Conservation (phyloP, 2,888 invertebrate genomes). For the Melanchra persicariae region DNA sequence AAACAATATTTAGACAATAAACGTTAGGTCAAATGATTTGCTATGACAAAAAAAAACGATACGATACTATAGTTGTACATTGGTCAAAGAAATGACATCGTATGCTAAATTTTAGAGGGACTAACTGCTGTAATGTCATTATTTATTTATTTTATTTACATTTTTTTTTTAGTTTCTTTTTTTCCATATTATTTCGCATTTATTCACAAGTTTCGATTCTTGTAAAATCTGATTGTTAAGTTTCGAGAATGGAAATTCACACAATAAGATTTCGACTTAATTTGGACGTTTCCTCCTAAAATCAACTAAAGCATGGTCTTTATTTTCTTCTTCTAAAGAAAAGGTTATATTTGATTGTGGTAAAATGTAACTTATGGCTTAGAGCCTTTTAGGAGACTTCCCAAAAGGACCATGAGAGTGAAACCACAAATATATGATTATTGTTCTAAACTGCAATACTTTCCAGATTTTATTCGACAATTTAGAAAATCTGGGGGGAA, state of each 20-base stretch:
- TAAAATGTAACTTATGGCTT: constrained; percentile 43
- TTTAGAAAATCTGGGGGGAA: constrained; percentile 1
- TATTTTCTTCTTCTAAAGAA: constrained; percentile 4
- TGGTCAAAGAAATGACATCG: too few relatives aligned
- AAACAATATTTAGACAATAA: too few relatives aligned
- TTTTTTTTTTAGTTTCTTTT: too few relatives aligned
- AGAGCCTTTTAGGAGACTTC: constrained; percentile 22
- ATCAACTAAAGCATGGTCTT: background rate
- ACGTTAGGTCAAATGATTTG: too few relatives aligned
- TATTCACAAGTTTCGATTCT: background rate
- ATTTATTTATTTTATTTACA: background rate
- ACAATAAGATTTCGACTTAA: background rate
- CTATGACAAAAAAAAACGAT: too few relatives aligned
- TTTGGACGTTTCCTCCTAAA: constrained; percentile 8
- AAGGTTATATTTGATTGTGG: constrained; percentile 45
- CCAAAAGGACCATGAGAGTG: constrained; percentile 9
- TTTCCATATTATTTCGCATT: too few relatives aligned
- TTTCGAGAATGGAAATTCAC: background rate
- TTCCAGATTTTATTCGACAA: background rate
- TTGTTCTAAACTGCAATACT: constrained; percentile 20
- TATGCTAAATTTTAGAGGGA: too few relatives aligned
- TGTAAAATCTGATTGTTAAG: background rate
- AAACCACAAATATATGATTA: constrained; percentile 30
- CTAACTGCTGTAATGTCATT: background rate
- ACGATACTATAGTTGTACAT: too few relatives aligned